phyloP scores from a whole-genome alignment of 2,888 invertebrate genomes.

The Dyspetes luteomarginatus region DNA sequence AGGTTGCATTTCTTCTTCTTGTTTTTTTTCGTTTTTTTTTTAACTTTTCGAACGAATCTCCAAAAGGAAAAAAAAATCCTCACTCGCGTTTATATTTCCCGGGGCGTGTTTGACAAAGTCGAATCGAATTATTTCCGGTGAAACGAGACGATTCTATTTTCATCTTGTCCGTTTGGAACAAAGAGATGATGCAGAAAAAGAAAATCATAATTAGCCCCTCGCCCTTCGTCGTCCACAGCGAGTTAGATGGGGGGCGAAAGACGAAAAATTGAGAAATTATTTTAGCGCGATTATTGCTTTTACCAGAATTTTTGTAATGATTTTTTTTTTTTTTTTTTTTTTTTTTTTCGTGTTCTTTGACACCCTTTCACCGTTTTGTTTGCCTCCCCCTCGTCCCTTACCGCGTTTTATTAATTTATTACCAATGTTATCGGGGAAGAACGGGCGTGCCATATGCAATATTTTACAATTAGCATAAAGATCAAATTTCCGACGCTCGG shows the following conservation, averaged over 20 bases:
- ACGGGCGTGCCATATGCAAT: conserved; percentile 1
- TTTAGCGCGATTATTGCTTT: conserved; percentile 56
- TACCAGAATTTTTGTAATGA: conserved; percentile 61
- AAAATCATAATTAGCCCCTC: conserved; percentile 6
- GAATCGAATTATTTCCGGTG: neutral
- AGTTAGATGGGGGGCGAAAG: neutral
- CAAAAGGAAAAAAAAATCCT: conserved; percentile 1
- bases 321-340: conserved; percentile 6
- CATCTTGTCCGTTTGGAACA: neutral
- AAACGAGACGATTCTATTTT: neutral
- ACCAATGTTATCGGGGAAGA: conserved; percentile 27
- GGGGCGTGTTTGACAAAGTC: neutral
- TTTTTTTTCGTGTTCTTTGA: neutral
- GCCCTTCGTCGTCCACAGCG: conserved; percentile 11
- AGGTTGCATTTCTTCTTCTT: conserved; percentile 64
- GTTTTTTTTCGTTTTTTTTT: too few species aligned
- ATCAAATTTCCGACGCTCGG: neutral
- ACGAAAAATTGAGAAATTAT: conserved; percentile 37
- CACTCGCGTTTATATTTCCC: conserved; percentile 24
- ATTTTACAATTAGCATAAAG: neutral
- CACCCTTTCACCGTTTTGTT: neutral
- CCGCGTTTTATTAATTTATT: conserved; percentile 59
- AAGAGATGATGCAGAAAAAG: neutral
- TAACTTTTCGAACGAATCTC: conserved; percentile 2
- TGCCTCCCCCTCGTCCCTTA: neutral